phyloP scores from a whole-genome alignment of 2,113 vertebrate genomes.

The Stomatorhinus ivindoensis region DNA sequence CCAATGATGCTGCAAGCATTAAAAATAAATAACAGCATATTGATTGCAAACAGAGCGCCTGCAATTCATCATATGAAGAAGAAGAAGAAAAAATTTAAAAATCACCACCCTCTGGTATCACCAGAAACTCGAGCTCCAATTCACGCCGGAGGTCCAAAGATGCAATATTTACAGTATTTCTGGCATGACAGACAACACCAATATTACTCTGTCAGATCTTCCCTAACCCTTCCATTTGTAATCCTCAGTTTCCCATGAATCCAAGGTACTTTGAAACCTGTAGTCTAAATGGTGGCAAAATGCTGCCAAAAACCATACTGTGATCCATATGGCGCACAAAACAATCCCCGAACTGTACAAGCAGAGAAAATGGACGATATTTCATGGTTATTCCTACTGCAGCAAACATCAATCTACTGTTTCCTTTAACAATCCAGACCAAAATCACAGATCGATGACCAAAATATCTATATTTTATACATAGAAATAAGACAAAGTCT shows the following conservation, averaged over 20 bases:
- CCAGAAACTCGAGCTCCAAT: background rate
- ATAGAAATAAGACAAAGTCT: background rate
- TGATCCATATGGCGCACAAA: background rate
- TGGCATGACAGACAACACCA: background rate
- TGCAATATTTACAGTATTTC: background rate
- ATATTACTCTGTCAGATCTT: background rate
- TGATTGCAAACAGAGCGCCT: background rate
- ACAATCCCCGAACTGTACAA: background rate
- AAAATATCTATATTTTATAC: background rate
- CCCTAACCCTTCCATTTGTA: background rate
- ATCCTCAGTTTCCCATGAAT: conserved; percentile 2
- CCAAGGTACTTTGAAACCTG: background rate
- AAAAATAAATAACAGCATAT: background rate
- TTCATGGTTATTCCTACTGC: background rate
- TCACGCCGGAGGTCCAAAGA: background rate
- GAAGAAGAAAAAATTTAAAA: background rate
- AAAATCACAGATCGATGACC: background rate
- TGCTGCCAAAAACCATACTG: background rate
- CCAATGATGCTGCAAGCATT: background rate
- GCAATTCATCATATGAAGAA: background rate
- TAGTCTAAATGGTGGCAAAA: background rate
- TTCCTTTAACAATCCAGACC: background rate
- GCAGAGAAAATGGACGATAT: background rate
- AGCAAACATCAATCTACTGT: background rate
- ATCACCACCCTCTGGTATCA: background rate